Evolutionary conservation across 2,113 vertebrate species (phyloP).

Genomic region (Ameiurus melas): DNA sequence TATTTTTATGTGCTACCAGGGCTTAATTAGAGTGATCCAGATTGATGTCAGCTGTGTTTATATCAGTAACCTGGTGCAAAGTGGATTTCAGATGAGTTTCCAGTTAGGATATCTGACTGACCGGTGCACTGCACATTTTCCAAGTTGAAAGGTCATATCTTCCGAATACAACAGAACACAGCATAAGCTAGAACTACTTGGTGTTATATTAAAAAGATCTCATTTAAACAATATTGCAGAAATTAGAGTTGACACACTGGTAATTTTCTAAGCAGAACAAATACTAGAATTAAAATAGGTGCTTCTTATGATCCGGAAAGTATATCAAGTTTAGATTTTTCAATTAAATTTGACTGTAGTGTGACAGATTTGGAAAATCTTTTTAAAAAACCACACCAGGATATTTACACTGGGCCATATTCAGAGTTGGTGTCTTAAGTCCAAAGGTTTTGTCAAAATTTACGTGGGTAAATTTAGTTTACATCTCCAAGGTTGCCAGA

Average conservation of each 20-base stretch:
- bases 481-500: neutral
- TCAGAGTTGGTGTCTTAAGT: neutral
- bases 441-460: neutral
- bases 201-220: neutral
- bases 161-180: neutral
- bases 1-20: neutral
- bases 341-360: neutral
- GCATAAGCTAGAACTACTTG: neutral
- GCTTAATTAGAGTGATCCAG: neutral
- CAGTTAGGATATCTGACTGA: neutral
- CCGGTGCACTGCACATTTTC: neutral
- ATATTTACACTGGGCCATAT: neutral
- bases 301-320: neutral
- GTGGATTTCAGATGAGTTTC: neutral
- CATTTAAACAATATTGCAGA: neutral
- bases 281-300: neutral
- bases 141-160: neutral
- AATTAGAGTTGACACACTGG: neutral
- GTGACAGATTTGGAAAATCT: neutral
- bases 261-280: neutral
- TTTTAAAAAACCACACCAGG: neutral
- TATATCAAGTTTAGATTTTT: neutral
- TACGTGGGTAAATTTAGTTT: neutral
- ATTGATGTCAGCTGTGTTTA: neutral
- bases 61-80: neutral